Evolutionary conservation across 2,113 vertebrate genomes (phyloP).

Genomic region (Oxyura jamaicensis): DNA sequence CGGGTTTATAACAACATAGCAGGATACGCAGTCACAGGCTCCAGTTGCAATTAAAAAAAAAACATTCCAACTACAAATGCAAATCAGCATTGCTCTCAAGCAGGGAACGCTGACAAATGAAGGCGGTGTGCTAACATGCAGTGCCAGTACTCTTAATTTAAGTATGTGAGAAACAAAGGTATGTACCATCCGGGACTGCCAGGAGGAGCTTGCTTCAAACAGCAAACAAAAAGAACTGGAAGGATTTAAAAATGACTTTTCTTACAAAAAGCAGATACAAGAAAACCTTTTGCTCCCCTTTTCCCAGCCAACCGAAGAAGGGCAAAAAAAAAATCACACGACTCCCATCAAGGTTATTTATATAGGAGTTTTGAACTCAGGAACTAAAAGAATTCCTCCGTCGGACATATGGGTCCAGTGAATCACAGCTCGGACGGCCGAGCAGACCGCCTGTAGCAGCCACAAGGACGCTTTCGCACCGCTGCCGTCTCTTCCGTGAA

Average conservation of each 20-base stretch:
- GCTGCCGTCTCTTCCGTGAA: not conserved
- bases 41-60: conserved; percentile 22
- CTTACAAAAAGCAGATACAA: not conserved
- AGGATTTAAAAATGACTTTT: not conserved
- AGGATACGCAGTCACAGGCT: not conserved
- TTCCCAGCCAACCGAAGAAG: conserved; percentile 9
- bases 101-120: conserved; percentile 47
- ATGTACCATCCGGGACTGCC: conserved; percentile 17
- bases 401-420: not conserved
- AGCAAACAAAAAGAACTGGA: conserved; percentile 3
- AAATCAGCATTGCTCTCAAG: conserved; percentile 30
- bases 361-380: not conserved
- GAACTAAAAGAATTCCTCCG: not conserved
- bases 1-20: not conserved
- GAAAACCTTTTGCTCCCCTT: conserved; percentile 23
- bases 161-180: conserved; percentile 64
- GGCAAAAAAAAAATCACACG: not conserved
- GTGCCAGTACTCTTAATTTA: conserved; percentile 48
- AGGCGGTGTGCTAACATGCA: conserved; percentile 59
- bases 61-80: conserved; percentile 14
- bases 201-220: not conserved
- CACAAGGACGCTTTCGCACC: conserved; percentile 20
- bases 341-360: conserved; percentile 7
- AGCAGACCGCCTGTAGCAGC: conserved; percentile 40
- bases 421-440: conserved; percentile 10